Evolutionary conservation across 2,113 vertebrate species (phyloP), one percentile per base, ranked within the genome.

Genomic region (Alces alces): DNA sequence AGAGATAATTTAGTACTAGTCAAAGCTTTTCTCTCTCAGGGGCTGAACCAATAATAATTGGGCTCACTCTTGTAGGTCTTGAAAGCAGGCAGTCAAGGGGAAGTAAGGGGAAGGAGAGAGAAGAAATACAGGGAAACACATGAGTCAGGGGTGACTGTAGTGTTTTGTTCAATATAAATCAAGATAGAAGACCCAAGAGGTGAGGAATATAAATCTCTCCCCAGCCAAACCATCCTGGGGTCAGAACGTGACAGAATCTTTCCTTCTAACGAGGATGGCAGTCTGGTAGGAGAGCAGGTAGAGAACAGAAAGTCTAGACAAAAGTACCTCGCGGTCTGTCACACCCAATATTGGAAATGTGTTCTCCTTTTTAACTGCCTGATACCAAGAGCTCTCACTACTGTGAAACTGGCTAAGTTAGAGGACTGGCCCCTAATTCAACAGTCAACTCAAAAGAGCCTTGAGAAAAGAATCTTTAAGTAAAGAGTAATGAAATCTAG

Each of bases 131-230:
- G 39, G 60, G 73, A 87, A 91, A 82, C 36, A 45, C 19, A 30
- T 17, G 3, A 28, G 5, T 0, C 3, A 0, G 27, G 30, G 3
- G 5, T 54, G 36, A 86, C 15, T 60, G 0, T 43, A 6, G 27
- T 57, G 23, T 86, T 89, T 89, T 73, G 15, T 64, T 83, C 84
- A 79, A 58, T 57, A 15, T n/a, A 86, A 78, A 57, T 28, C 30
- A 86, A 17, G 19, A 89, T 0, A 78, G 45, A 83, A 6, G 27
- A 28, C 16, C 21, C 84, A 12, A 86, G 89, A 21, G 54, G 28
- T 23, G 11, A 23, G 36, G n/a, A 36, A 85, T 13, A 45, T 54
- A 86, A 89, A 73, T 47, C 36, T 52, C 12, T 91, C 12, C 36
- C 0, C 27, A 93, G 7, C 23, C 45, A 76, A 94, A 27, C 28